These are phyloP conservation scores for Dicroscelio sp. DNA, from an alignment of 2,888 invertebrate species.

Conservation along the genomic window DNA sequence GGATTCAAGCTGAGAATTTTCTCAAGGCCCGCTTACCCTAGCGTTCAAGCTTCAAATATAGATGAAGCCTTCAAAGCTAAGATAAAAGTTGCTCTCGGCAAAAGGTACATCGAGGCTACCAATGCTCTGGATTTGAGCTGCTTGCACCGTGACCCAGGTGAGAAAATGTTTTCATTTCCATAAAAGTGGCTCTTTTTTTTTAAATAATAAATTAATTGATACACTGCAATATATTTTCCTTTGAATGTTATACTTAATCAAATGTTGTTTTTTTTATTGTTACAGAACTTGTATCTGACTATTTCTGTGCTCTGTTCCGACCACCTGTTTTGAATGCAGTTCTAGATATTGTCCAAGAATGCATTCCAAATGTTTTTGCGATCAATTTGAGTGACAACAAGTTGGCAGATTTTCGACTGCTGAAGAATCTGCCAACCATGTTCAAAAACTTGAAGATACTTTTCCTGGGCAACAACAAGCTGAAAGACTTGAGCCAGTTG, in stretches of 20 bases:
- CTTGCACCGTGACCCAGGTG: constrained; percentile 95
- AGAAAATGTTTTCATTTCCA: background rate
- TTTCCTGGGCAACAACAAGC: constrained; percentile 96
- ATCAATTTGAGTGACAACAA: constrained; percentile 96
- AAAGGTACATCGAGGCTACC: constrained; percentile 93
- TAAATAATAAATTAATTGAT: no score
- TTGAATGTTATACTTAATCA: no score
- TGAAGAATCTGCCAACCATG: constrained; percentile 93
- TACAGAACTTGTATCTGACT: constrained; percentile 90
- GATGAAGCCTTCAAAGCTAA: constrained; percentile 94
- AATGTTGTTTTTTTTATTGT: background rate
- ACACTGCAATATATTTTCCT: no score
- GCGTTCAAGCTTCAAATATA: constrained; percentile 91
- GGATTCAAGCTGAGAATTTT: constrained; percentile 94
- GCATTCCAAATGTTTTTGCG: constrained; percentile 96
- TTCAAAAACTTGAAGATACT: constrained; percentile 95
- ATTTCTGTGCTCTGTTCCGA: constrained; percentile 95
- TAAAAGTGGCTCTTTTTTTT: background rate
- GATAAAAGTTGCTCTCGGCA: constrained; percentile 96
- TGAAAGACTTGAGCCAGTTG: no score
- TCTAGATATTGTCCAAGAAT: constrained; percentile 95
- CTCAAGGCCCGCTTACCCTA: constrained; percentile 89
- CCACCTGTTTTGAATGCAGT: constrained; percentile 94
- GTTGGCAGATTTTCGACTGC: constrained; percentile 93
- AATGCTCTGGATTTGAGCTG: constrained; percentile 96